Evolutionary conservation across 23 tunicate genomes (phyloP).

Genomic region (Diplosoma virens): DNA sequence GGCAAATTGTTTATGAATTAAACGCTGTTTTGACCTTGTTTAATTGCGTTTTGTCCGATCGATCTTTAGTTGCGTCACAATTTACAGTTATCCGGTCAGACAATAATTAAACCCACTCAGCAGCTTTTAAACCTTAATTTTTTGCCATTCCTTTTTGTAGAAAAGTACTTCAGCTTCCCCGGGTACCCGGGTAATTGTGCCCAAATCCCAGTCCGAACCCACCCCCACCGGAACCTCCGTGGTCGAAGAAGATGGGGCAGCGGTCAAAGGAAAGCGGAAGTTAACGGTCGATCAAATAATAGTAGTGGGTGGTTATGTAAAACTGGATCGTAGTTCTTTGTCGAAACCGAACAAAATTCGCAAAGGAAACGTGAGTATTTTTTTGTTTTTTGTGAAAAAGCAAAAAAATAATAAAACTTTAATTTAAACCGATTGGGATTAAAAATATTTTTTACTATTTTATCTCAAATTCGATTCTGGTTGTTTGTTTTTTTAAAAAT

Average conservation of each 20-base stretch:
- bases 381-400: no score
- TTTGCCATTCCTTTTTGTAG: not conserved
- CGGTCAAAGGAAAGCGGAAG: conserved; percentile 65
- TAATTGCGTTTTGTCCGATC: no score
- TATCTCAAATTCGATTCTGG: no score
- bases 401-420: no score
- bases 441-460: no score
- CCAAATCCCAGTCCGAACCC: conserved; percentile 16
- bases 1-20: no score
- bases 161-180: not conserved
- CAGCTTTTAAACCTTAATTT: not conserved
- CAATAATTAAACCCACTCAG: no score
- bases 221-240: not conserved
- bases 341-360: conserved; percentile 44
- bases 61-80: no score
- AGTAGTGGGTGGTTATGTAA: conserved; percentile 87
- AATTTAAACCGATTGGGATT: no score
- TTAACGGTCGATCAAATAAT: conserved; percentile 77
- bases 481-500: no score
- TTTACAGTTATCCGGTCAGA: no score
- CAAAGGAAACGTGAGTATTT: conserved; percentile 11
- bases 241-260: conserved; percentile 18
- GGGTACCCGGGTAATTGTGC: conserved; percentile 20
- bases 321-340: conserved; percentile 54
- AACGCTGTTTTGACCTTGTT: no score